Base-by-base conservation (phyloP, 2,888 invertebrate species). In the Chrysopilus asiliformis region DNA sequence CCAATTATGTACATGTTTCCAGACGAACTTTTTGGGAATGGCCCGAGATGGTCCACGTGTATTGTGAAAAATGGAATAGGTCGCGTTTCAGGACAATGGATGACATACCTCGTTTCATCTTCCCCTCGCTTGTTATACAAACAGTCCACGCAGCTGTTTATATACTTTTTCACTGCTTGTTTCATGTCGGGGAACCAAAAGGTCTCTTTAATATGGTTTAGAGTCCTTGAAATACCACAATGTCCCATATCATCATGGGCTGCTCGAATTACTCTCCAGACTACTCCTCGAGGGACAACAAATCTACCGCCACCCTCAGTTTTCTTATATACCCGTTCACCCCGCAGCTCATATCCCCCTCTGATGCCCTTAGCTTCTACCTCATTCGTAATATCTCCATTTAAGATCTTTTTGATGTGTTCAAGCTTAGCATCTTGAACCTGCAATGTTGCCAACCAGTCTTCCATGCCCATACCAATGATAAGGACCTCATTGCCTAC, bases 161-260 rank as follows among this genome's bases (percentile, higher is more conserved):
- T 55, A 40, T 65, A 61, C 34, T 56, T 49, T 34, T 53, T 49
- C 1, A 60, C 52, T 24, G 55, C 57, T 4, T 44, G 37, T 16
- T 47, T 45, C 56, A 62, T 55, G 10, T 49, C 49, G 1, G 54
- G 52, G 38, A 64, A 63, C 58, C 57, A 64, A 45, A 56, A 65
- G 8, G 46, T 42, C 22, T 49, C 24, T 27, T 12, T 15, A 8
- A 44, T 25, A 15, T 38, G 25, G 2, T 38, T 32, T 10, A 43
- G 13, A 1, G 41, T 39, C 25, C 32, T 32, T 14, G 35, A 34
- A 9, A 38, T 16, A 10, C 32, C 37, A 12, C 19, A 37, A 22
- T 43, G 41, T n/a, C 38, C 42, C n/a, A 38, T 31, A 4, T 38
- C 16, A 27, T 44, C 43, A 28, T 43, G 40, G 15, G 25, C 29